phyloP scores from a whole-genome alignment of 2,113 vertebrate species.

The Antigone vipio region DNA sequence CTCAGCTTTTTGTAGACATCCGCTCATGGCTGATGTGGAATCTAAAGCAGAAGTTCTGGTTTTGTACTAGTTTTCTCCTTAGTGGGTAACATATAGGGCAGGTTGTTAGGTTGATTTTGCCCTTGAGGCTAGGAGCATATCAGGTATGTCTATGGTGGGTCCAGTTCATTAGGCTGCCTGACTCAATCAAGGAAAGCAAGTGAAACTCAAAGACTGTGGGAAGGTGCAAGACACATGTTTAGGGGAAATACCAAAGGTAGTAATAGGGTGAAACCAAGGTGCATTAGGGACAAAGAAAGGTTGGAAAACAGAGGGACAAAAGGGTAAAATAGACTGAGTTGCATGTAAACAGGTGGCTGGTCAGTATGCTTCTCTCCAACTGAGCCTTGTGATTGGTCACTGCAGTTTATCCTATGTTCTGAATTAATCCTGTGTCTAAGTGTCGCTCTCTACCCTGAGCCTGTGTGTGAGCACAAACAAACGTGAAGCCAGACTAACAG shows the following conservation, averaged over 20 bases:
- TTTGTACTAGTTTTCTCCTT: neutral
- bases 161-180: neutral
- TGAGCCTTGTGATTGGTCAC: neutral
- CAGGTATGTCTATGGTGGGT: neutral
- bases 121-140: neutral
- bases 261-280: neutral
- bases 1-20: neutral
- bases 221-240: neutral
- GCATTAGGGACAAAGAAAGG: neutral
- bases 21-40: neutral
- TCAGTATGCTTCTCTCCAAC: neutral
- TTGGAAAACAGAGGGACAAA: neutral
- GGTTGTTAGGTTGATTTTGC: neutral
- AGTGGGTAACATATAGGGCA: neutral
- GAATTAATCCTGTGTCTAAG: neutral
- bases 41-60: neutral
- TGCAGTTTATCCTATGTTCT: neutral
- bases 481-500: neutral
- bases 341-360: neutral
- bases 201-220: neutral
- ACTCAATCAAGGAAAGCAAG: neutral
- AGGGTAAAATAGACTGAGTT: neutral
- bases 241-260: neutral
- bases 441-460: rapidly evolving
- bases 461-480: neutral